Evolutionary conservation across 1,140 invertebrate genomes (phyloP), one percentile per base, ranked within the genome.

Genomic region (Hydropsyche tenuis): DNA sequence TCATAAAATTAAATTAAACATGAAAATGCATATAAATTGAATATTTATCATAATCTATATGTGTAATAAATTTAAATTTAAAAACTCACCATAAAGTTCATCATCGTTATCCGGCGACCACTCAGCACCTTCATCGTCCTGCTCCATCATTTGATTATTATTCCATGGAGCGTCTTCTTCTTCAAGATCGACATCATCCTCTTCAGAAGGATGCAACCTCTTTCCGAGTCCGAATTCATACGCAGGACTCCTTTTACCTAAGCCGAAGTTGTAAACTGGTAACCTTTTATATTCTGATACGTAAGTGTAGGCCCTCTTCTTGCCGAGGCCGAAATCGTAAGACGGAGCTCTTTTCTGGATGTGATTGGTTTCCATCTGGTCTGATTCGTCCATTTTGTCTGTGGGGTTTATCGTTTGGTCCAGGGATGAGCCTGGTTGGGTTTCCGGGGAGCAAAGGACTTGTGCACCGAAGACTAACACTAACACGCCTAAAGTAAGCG

Each of bases 191-290:
- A n/a, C 53, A 60, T 60, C 22, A 6, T 51, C 66, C 70, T 82
- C 81, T 5, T 82, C 81, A 20, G 80, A 78, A 37, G 71, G 51
- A n/a, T 81, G 80, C 4, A 84, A 82, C 7, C 88, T 82, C 77
- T 89, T 89, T 5, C 88, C 88, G 1, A 89, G 79, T 0, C 88
- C 88, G 76, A 89, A 89, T 0, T 87, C 88, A 78, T 88, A 89
- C 0, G 82, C 85, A 9, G 80, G 79, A 79, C 79, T 86, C 79
- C 89, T 83, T 76, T 91, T 90, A 1, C 89, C 89, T 12, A 90
- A 81, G 6, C 89, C 89, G 77, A 91, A 91, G 78, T 89, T 89
- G 78, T 89, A 90, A 0, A 90, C 86, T 0, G 89, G 89, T 22
- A 90, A 81, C 74, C 89, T 83, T 76, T 91, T 91, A 75, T 88